phyloP scores from a whole-genome alignment of 1,140 invertebrate genomes.

The Sycobia sp. region DNA sequence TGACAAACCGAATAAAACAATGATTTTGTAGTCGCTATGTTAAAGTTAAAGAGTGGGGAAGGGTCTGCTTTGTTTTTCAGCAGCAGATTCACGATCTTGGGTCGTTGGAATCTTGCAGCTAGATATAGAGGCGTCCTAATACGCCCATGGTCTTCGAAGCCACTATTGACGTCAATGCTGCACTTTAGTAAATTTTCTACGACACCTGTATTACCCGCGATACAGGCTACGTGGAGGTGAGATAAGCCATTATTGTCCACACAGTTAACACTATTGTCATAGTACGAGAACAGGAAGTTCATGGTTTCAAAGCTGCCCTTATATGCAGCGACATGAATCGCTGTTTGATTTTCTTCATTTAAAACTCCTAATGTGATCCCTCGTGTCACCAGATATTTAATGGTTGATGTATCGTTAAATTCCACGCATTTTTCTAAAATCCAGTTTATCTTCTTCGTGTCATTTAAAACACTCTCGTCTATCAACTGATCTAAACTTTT shows the following conservation, averaged over 20 bases:
- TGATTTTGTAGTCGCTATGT: no score
- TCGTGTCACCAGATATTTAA: background rate
- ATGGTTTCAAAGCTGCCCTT: background rate
- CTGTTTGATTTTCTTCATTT: background rate
- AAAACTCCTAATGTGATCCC: background rate
- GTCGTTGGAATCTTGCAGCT: background rate
- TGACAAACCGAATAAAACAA: no score
- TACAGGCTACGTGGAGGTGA: slow-evolving; percentile 6
- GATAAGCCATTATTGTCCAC: slow-evolving; percentile 2
- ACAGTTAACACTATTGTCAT: background rate
- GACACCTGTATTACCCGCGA: background rate
- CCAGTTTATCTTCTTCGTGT: background rate
- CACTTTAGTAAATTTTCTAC: background rate
- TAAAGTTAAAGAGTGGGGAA: no score
- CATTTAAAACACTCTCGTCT: no score
- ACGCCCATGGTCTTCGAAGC: no score
- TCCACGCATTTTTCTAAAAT: slow-evolving; percentile 1
- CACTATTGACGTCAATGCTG: background rate
- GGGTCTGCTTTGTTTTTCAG: background rate
- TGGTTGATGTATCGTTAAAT: background rate
- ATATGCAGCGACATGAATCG: background rate
- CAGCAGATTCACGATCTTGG: background rate
- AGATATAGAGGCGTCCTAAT: slow-evolving; percentile 7
- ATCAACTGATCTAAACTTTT: no score
- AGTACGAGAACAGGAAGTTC: slow-evolving; percentile 1